Conservation (phyloP, 2,888 invertebrate genomes). For the Trachelus iudaicus region DNA sequence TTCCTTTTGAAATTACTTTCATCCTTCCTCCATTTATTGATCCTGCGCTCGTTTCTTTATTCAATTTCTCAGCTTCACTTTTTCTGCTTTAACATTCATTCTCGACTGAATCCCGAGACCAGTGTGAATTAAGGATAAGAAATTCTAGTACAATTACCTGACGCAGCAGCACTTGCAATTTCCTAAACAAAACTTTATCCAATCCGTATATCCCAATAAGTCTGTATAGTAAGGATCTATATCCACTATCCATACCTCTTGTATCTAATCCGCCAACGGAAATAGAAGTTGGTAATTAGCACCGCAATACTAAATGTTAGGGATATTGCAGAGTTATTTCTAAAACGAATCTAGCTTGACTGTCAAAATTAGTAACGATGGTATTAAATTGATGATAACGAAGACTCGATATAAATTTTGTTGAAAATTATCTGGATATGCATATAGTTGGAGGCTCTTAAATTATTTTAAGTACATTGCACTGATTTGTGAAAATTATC, state of each 20-base stretch:
- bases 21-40: background rate
- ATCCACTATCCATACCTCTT: constrained; percentile 38
- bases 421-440: background rate
- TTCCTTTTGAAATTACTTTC: background rate
- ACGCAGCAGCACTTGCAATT: background rate
- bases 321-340: background rate
- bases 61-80: background rate
- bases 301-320: background rate
- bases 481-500: constrained; percentile 28
- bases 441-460: background rate
- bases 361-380: background rate
- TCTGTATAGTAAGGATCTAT: constrained; percentile 42
- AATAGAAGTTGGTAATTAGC: background rate
- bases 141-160: background rate
- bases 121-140: background rate
- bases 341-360: background rate
- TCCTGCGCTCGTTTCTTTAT: background rate
- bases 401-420: background rate
- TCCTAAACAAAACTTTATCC: constrained; percentile 37
- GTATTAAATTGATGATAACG: background rate
- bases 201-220: constrained; percentile 38
- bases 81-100: background rate
- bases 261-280: constrained; percentile 11
- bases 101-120: background rate
- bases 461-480: constrained; percentile 2